Base-by-base conservation (phyloP, 1,140 invertebrate species). In the Bilobella aurantiaca region DNA sequence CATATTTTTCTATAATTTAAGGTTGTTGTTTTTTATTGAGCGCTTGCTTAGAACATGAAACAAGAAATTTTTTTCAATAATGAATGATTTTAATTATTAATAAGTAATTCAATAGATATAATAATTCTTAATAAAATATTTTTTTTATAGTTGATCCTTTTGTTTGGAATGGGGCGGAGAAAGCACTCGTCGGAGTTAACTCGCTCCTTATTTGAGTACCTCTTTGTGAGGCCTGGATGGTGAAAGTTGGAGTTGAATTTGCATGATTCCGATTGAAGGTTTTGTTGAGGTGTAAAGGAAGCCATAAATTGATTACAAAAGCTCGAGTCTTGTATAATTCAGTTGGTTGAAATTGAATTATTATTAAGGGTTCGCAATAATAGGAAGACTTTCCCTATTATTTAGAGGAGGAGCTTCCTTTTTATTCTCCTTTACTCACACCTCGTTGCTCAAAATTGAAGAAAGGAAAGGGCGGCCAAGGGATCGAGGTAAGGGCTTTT, bases 391-490 rank as follows among this genome's bases (percentile, higher is more conserved):
- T 42, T 42, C 37, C 37, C n/a, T 12, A n/a, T n/a, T 42, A 42
- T 12, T 8, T 8, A n/a, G 8, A n/a, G n/a, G n/a, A 42, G 37
- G 8, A n/a, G 37, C 37, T 42, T 42, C 37, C 12, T 53, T 23
- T 16, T 53, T 53, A 16, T 53, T 16, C 23, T 8, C 49, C 25
- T 8, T 53, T 53, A 53, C 49, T 53, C 49, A 53, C 49, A 53
- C 49, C 49, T 53, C 49, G 49, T 53, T 53, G 49, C 49, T 8
- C 21, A 53, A 16, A 53, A 53, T 53, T 53, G 49, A 53, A 53
- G 49, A 53, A 42, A 23, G 23, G 49, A 53, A 12, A 53, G 49
- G 14, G 49, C 25, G 49, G 23, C 3, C 8, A 53, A 42, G 8
- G n/a, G n/a, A n/a, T n/a, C n/a, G n/a, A n/a, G n/a, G n/a, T n/a